A percentile compares a stretch with the other conserved stretches of the same genome.
Evolutionary conservation across 2,888 invertebrate species (phyloP).

Genomic region (Oxycera nigricornis): DNA sequence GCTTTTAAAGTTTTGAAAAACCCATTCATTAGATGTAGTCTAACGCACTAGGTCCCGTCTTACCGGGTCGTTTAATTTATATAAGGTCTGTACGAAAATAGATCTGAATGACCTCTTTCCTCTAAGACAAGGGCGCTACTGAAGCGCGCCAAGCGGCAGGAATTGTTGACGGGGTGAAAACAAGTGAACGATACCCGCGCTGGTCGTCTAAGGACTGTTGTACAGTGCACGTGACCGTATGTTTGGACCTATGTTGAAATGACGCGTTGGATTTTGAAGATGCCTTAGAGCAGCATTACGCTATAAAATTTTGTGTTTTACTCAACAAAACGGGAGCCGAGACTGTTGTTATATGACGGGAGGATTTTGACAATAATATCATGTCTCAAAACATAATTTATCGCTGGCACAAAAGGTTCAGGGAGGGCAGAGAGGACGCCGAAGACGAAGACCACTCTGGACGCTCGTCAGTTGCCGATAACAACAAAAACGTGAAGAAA

Average conservation of each 20-base stretch:
- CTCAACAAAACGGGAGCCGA: constrained; percentile 4
- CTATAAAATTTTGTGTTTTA: background rate
- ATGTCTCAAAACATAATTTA: background rate
- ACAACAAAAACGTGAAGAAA: background rate
- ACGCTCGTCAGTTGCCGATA: background rate
- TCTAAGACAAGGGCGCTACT: too few species aligned
- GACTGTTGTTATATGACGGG: background rate
- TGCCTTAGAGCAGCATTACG: background rate
- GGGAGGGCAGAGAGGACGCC: background rate
- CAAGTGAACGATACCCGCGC: too few species aligned
- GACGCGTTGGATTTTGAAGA: background rate
- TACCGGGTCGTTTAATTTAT: too few species aligned
- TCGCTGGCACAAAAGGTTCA: background rate
- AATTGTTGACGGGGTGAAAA: too few species aligned
- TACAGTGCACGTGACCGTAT: background rate
- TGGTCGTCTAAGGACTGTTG: too few species aligned
- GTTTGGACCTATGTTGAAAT: background rate
- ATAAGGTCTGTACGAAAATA: too few species aligned
- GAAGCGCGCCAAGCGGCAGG: too few species aligned
- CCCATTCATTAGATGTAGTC: too few species aligned
- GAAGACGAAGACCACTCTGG: background rate
- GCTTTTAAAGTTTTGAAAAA: too few species aligned
- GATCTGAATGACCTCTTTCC: too few species aligned
- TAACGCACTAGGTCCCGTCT: too few species aligned
- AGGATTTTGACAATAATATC: background rate